Base-by-base conservation (phyloP, 1,140 invertebrate species). In the Nasonia vitripennis region DNA sequence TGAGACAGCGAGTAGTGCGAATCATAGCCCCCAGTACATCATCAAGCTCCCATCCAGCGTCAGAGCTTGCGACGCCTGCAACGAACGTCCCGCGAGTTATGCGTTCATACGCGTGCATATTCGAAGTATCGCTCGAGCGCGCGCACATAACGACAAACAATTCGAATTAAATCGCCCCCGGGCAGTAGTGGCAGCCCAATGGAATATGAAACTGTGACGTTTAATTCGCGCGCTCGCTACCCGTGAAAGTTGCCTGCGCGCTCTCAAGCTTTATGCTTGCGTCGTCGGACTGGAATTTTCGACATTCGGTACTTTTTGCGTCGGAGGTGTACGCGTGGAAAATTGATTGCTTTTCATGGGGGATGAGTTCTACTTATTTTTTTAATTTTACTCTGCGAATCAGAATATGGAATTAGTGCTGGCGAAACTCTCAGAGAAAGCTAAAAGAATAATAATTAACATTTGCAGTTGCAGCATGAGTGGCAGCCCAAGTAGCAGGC, bases 131-230 rank as follows among this genome's bases (percentile, higher is more conserved):
- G 20, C 37, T 34, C 20, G 74, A 5, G 37, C 31, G 37, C 14
- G 20, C 10, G 5, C 37, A 2, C 31, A 41, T 20, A 11, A 20
- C 37, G 23, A 75, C 37, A 75, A 75, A 75, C 74, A 75, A 75
- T 75, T 20, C 74, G 74, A 75, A 75, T 75, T 4, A 75, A 75
- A 75, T 75, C 3, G 74, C 12, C 37, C 17, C 11, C 3, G 70
- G 70, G 70, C 17, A 6, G 11, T 7, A 2, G 70, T 11, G 70
- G 17, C 6, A 62, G 55, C 17, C 48, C 14, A 51, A 51, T 17
- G 48, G 48, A 51, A 51, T 51, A 51, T 51, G 11, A 51, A 62
- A n/a, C 20, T 62, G 55, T 6, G 20, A 1, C 17, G 55, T 62
- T 62, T 62, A 62, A 62, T 62, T 62, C 17, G 55, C 20, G 20